Evolutionary conservation across 2,888 invertebrate genomes (phyloP).

Genomic region (Philhelius pedissequus): DNA sequence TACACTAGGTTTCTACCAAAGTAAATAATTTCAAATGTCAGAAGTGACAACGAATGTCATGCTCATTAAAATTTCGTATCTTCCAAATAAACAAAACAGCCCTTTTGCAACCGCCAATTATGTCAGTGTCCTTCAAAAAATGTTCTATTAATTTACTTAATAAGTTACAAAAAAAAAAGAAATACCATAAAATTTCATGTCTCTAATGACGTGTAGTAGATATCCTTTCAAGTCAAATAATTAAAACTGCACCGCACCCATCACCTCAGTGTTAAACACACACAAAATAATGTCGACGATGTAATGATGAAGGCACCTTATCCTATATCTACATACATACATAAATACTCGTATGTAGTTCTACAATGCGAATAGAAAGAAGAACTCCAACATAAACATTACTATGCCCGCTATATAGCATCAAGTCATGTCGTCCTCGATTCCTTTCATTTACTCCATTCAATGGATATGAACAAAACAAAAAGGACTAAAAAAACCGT

Average conservation of each 20-base stretch:
- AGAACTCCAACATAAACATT: background rate
- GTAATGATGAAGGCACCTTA: conserved; percentile 58
- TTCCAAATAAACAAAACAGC: background rate
- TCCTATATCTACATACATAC: no score
- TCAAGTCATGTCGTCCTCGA: conserved; percentile 56
- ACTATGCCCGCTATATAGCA: conserved; percentile 35
- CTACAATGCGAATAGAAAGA: background rate
- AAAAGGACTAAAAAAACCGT: conserved; percentile 25
- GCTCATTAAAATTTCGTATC: background rate
- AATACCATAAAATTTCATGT: conserved; percentile 28
- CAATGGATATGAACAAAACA: conserved; percentile 40
- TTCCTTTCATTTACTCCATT: conserved; percentile 65
- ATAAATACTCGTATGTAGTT: no score
- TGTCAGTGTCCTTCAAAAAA: background rate
- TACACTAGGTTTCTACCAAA: no score
- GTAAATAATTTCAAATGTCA: background rate
- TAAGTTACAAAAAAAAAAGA: background rate
- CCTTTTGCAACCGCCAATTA: background rate
- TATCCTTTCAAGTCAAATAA: conserved; percentile 60
- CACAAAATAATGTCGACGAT: background rate
- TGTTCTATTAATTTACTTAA: background rate
- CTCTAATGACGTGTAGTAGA: conserved; percentile 34
- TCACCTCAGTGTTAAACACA: conserved; percentile 2
- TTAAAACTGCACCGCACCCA: conserved; percentile 50
- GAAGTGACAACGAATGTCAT: background rate